phyloP scores from a whole-genome alignment of 2,113 vertebrate genomes.

The Heterotis niloticus region DNA sequence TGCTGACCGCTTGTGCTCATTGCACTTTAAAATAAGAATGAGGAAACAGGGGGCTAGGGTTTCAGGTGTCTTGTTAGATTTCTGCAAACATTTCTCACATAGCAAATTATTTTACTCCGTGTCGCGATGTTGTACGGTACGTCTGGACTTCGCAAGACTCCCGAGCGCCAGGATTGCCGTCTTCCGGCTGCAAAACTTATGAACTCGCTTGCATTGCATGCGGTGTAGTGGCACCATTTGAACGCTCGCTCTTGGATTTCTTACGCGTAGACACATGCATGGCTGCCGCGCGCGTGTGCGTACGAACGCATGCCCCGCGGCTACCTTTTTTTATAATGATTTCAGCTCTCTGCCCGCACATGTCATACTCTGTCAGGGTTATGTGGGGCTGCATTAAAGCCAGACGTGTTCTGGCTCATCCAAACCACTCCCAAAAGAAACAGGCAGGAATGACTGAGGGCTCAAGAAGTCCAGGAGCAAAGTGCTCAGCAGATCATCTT shows the following conservation, averaged over 20 bases:
- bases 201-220: too few species aligned
- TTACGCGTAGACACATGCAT: background rate
- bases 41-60: too few species aligned
- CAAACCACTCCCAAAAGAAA: conserved; percentile 3
- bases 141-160: too few species aligned
- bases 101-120: background rate
- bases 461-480: background rate
- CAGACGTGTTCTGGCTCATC: conserved; percentile 5
- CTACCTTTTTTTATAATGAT: background rate
- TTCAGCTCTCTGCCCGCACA: conserved; percentile 6
- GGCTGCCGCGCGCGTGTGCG: background rate
- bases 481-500: background rate
- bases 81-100: background rate
- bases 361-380: background rate
- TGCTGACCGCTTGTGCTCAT: too few species aligned
- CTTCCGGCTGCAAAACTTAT: background rate
- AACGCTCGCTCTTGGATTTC: background rate
- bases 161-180: background rate
- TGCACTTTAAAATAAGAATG: too few species aligned
- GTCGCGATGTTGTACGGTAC: background rate
- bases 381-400: background rate
- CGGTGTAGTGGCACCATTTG: background rate
- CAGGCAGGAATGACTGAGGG: background rate
- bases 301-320: background rate
- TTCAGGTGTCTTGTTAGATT: too few species aligned